These are phyloP conservation scores for Charanyca ferruginea DNA, from an alignment of 2,888 invertebrate genomes.

Conservation along the genomic window DNA sequence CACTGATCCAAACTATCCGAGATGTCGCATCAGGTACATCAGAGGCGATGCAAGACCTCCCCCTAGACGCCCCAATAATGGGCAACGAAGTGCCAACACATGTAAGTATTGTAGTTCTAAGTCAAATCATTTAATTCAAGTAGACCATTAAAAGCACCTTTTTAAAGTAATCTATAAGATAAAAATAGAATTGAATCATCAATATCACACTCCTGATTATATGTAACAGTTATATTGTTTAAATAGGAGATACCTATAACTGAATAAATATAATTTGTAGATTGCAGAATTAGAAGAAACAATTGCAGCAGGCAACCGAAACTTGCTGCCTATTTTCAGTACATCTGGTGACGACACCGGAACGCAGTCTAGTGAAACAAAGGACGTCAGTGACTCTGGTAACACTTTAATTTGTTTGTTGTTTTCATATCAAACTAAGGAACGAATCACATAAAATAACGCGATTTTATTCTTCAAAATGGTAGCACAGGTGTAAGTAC, in stretches of 20 bases:
- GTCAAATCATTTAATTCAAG: too few species aligned
- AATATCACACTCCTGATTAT: too few species aligned
- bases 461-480: too few species aligned
- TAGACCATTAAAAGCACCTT: too few species aligned
- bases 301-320: slow-evolving; percentile 92
- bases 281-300: slow-evolving; percentile 87
- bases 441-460: too few species aligned
- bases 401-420: slow-evolving; percentile 46
- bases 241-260: not conserved
- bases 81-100: slow-evolving; percentile 82
- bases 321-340: slow-evolving; percentile 92
- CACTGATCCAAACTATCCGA: slow-evolving; percentile 82
- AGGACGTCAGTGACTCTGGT: slow-evolving; percentile 83
- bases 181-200: too few species aligned
- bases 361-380: slow-evolving; percentile 68
- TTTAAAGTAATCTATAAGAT: too few species aligned
- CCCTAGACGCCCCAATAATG: slow-evolving; percentile 76
- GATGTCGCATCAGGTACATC: slow-evolving; percentile 80
- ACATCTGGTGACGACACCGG: slow-evolving; percentile 74
- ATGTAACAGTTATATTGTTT: not conserved
- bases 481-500: too few species aligned
- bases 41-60: slow-evolving; percentile 83
- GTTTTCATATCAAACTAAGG: not conserved
- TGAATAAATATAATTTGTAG: slow-evolving; percentile 59
- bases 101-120: slow-evolving; percentile 70